Percentiles rank a stretch among this genome's conserved stretches.
phyloP scores from a whole-genome alignment of 2,113 vertebrate genomes.

The Psilopsiagon aurifrons region DNA sequence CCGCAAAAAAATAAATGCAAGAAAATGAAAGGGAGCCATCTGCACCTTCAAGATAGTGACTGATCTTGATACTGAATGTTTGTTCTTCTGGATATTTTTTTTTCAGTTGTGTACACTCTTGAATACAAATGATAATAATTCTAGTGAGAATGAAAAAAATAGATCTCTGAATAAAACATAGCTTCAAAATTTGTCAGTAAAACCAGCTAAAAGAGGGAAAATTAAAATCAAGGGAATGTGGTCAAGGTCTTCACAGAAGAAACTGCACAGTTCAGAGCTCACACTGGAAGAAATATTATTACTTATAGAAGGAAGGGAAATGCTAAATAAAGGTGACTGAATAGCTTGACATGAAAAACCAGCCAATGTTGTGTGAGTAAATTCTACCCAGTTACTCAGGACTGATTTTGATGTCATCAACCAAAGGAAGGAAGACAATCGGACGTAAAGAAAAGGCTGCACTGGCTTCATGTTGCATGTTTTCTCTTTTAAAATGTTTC shows the following conservation, averaged over 20 bases:
- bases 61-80: not conserved
- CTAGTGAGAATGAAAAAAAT: not conserved
- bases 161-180: not conserved
- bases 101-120: not conserved
- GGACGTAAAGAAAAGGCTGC: not conserved
- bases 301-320: not conserved
- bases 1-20: fast-evolving
- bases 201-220: not conserved
- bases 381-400: not conserved
- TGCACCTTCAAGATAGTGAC: not conserved
- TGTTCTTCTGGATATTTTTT: not conserved
- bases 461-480: not conserved
- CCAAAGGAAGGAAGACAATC: not conserved
- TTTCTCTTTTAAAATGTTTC: not conserved
- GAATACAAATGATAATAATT: not conserved
- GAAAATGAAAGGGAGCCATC: not conserved
- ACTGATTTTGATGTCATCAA: not conserved
- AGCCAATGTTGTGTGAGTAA: not conserved
- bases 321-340: not conserved
- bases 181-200: not conserved
- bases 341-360: not conserved
- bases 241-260: not conserved
- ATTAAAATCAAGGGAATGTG: not conserved
- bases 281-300: not conserved
- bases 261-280: not conserved